Percentiles rank a stretch among this genome's conserved stretches.
Evolutionary conservation across 2,888 invertebrate genomes (phyloP).

Genomic region (Conus canariensis): DNA sequence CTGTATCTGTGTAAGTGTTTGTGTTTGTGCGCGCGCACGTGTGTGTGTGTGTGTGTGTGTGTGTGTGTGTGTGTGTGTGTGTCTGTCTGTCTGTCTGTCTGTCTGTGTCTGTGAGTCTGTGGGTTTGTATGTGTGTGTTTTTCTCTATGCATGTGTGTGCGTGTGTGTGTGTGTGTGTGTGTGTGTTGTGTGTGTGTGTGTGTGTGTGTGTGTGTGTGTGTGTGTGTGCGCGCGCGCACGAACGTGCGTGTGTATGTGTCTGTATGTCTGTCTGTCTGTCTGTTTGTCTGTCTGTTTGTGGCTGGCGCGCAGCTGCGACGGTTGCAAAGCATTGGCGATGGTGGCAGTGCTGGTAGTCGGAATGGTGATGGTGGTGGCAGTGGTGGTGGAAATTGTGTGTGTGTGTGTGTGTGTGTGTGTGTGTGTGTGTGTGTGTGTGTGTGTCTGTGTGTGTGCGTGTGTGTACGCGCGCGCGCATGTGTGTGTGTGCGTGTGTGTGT

Average conservation of each 20-base stretch:
- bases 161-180: not conserved
- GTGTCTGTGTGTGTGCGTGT: not conserved
- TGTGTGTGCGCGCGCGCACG: no score
- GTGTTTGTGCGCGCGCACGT: not conserved
- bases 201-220: no score
- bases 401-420: not conserved
- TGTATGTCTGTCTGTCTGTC: not conserved
- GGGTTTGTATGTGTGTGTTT: not conserved
- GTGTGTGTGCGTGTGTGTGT: not conserved
- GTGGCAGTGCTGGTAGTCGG: no score
- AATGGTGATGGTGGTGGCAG: no score
- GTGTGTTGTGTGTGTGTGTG: not conserved
- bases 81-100: not conserved
- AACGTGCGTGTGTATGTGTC: not conserved
- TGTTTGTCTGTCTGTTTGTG: not conserved
- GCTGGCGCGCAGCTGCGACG: no score
- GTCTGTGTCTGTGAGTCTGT: not conserved
- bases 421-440: constrained; percentile 13
- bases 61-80: constrained; percentile 13
- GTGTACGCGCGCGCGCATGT: not conserved
- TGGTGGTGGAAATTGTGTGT: not conserved
- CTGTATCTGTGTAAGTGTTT: not conserved
- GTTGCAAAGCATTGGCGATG: no score
- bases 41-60: not conserved
- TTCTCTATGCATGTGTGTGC: no score